Conservation (phyloP, 2,888 invertebrate species). For the Cephonodes hylas region DNA sequence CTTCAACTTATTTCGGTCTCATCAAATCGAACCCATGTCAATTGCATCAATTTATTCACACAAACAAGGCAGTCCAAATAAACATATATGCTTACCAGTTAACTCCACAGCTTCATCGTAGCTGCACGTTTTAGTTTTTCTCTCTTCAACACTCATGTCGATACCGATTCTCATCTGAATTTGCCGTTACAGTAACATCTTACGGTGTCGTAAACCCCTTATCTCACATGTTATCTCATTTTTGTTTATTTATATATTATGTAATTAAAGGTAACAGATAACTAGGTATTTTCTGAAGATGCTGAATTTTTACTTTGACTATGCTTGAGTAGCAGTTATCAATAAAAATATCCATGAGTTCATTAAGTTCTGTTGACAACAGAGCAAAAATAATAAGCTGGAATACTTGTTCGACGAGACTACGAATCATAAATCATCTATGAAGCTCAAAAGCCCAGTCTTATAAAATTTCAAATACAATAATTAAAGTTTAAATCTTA, state of each 20-base stretch:
- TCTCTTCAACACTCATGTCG: neutral
- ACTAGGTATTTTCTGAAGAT: neutral
- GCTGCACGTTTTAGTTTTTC: conserved; percentile 20
- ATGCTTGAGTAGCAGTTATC: neutral
- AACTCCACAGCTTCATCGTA: conserved; percentile 53
- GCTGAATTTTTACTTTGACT: neutral
- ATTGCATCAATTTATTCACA: no score
- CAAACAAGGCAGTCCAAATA: no score
- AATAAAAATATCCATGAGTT: no score
- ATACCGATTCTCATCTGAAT: neutral
- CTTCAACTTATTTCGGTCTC: no score
- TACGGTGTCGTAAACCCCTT: neutral
- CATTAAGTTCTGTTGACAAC: no score
- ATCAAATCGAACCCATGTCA: no score
- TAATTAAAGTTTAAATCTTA: no score
- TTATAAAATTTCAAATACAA: no score
- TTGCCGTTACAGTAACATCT: neutral
- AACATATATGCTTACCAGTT: conserved; percentile 36
- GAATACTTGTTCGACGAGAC: no score
- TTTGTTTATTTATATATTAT: neutral
- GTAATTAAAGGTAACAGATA: neutral
- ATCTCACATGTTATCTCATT: neutral
- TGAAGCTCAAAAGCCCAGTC: no score
- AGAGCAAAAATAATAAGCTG: no score
- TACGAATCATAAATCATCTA: no score